Base-by-base conservation (phyloP, 2,888 invertebrate genomes). In the Lithophane socia region DNA sequence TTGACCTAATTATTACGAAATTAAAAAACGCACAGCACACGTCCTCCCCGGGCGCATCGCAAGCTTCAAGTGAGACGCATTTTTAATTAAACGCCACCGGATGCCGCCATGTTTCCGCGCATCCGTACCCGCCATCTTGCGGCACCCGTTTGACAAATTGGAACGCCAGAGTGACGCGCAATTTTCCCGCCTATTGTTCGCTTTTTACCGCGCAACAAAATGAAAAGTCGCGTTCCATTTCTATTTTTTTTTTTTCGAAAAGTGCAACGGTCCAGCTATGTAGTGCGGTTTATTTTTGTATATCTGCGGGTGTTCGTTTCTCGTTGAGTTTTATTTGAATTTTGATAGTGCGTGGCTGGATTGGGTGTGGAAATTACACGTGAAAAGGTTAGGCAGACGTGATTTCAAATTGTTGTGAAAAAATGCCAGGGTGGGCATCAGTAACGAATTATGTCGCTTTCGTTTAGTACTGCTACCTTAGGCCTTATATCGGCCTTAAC, bases 121-220 rank as follows among this genome's bases (percentile, higher is more conserved):
- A 92, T 94, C 94, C 94, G 94, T 89, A 88, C 92, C 91, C 94
- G 96, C 96, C 96, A 96, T 96, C 96, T 96, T 95, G 95, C 93
- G 94, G 93, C 92, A 92, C 92, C 92, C 95, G 95, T 96, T 96
- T 96, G 96, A 96, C 96, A 96, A 96, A 96, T 96, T 96, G 96
- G 95, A 95, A 95, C 94, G 95, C 93, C 92, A 94, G 95, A 95
- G 96, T 96, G 96, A 96, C 96, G 96, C 96, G 96, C 96, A 96
- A 96, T 96, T 96, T 96, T 96, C 95, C 95, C 95, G 94, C 95
- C 95, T 92, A 96, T 96, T 96, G 96, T 96, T 95, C 96, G 95
- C 94, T 94, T 95, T 88, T 95, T 94, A 94, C 93, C 94, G 93
- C 93, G 93, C 96, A 94, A 95, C 95, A 95, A 95, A 96, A 96